phyloP scores from a whole-genome alignment of 2,113 vertebrate genomes.

The Heterocephalus glaber region DNA sequence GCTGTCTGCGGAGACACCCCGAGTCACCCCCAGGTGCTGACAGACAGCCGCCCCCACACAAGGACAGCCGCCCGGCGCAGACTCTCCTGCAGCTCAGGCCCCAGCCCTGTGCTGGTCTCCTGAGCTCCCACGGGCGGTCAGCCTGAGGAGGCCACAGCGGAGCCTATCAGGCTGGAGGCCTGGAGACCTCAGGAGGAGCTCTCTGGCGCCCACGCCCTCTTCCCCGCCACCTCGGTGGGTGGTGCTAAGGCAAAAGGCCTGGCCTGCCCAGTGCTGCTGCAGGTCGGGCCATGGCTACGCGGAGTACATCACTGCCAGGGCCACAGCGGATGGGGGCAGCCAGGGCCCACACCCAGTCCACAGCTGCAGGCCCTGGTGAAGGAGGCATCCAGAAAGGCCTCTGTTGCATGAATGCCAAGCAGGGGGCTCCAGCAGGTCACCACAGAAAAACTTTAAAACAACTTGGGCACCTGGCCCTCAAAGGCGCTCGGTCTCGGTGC shows the following conservation, averaged over 20 bases:
- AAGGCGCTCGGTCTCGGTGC: neutral
- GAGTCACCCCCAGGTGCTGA: slow-evolving; percentile 7
- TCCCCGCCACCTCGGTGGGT: neutral
- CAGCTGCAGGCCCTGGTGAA: accelerated
- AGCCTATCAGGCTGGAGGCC: neutral
- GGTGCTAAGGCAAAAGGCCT: neutral
- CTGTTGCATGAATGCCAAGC: neutral
- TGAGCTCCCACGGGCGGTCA: neutral
- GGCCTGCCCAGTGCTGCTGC: neutral
- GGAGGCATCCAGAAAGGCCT: neutral
- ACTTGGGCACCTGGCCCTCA: neutral
- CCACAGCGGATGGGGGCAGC: neutral
- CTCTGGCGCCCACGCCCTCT: no score
- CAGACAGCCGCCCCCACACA: neutral
- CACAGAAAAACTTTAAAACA: neutral
- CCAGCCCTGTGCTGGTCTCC: neutral
- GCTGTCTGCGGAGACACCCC: slow-evolving; percentile 81
- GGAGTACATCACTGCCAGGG: no score
- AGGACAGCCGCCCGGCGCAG: neutral
- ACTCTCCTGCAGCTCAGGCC: neutral
- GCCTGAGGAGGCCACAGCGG: accelerated
- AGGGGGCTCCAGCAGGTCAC: no score
- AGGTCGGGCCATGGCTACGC: neutral
- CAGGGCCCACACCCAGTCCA: neutral
- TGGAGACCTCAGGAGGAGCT: neutral